Conservation (phyloP, 2,888 invertebrate genomes). For the Xanthia togata region DNA sequence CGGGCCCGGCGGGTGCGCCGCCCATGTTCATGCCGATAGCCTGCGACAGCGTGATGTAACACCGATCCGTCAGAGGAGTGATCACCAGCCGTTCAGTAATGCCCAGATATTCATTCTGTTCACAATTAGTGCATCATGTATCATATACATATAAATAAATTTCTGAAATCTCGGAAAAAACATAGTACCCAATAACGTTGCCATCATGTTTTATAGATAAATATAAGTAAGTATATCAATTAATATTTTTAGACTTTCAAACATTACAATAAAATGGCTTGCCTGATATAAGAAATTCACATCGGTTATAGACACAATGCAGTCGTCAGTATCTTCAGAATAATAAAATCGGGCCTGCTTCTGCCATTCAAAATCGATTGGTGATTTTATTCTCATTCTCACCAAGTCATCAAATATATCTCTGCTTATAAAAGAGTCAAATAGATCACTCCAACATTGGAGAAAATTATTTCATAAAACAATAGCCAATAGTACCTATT, state of each 20-base stretch:
- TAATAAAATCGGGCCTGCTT: conserved; percentile 97
- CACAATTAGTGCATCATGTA: background rate
- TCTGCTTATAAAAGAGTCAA: conserved; percentile 80
- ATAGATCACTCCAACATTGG: background rate
- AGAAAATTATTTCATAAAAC: background rate
- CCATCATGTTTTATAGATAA: background rate
- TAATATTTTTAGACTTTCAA: background rate
- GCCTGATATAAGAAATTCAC: conserved; percentile 95
- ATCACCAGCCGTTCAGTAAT: conserved; percentile 96
- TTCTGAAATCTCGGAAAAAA: background rate
- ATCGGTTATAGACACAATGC: conserved; percentile 95
- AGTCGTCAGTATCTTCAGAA: conserved; percentile 94
- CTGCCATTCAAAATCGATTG: conserved; percentile 96
- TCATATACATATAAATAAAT: background rate
- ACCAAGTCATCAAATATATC: conserved; percentile 97
- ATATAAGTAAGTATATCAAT: no score
- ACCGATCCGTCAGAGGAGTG: conserved; percentile 96
- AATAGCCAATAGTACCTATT: background rate
- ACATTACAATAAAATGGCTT: background rate
- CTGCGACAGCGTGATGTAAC: conserved; percentile 97
- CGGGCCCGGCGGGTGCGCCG: conserved; percentile 97
- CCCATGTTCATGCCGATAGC: conserved; percentile 97
- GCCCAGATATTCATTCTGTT: conserved; percentile 95
- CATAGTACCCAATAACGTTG: background rate
- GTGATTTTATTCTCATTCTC: conserved; percentile 91